These are phyloP conservation scores for Halictus quadricinctus DNA, from an alignment of 2,888 invertebrate genomes.

Conservation along the genomic window DNA sequence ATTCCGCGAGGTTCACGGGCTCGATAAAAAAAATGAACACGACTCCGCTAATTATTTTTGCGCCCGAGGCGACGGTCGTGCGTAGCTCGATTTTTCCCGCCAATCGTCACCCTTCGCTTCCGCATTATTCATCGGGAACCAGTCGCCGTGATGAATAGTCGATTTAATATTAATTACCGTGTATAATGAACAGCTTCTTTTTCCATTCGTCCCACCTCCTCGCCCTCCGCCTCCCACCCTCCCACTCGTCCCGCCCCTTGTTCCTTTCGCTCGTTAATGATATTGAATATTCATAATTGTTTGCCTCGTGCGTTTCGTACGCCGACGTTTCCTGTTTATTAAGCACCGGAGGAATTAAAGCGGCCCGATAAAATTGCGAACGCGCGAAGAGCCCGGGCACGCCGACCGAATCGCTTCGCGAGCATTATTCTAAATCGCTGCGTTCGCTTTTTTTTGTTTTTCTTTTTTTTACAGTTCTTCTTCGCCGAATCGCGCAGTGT, in stretches of 20 bases:
- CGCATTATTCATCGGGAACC: slow-evolving; percentile 20
- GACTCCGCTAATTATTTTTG: slow-evolving; percentile 49
- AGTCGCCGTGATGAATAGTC: slow-evolving; percentile 3
- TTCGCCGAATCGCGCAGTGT: neutral
- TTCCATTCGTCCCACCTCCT: neutral
- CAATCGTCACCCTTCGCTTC: slow-evolving; percentile 31
- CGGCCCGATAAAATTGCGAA: slow-evolving; percentile 13
- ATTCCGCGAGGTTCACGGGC: slow-evolving; percentile 1
- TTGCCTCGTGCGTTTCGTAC: slow-evolving; percentile 16
- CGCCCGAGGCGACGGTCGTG: slow-evolving; percentile 1
- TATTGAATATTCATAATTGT: slow-evolving; percentile 52
- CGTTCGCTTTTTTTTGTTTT: neutral
- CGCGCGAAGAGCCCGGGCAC: neutral
- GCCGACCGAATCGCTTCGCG: neutral
- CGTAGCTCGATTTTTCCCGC: slow-evolving; percentile 38
- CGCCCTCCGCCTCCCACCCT: neutral
- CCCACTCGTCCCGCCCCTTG: neutral
- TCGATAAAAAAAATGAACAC: neutral
- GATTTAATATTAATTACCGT: slow-evolving; percentile 55
- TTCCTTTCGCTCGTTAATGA: slow-evolving; percentile 31
- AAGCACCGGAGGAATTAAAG: slow-evolving; percentile 9
- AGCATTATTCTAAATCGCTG: slow-evolving; percentile 1
- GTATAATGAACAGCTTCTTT: slow-evolving; percentile 36
- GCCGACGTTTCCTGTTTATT: neutral
- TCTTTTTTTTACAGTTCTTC: neutral